Base-by-base conservation (phyloP, 2,888 invertebrate genomes). In the Campaea margaritaria region DNA sequence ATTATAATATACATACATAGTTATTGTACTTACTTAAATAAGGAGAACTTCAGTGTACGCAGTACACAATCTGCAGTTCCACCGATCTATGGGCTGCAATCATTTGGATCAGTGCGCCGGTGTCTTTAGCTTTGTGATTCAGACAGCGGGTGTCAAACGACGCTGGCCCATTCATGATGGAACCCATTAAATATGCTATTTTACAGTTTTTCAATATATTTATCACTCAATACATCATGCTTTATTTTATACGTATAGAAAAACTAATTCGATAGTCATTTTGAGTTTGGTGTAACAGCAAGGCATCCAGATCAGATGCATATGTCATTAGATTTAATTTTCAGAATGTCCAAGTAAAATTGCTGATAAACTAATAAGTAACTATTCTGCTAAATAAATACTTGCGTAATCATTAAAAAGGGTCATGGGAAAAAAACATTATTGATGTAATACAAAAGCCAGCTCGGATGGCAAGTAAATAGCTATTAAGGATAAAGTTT, bases 21-120 rank as follows among this genome's bases (percentile, higher is more conserved):
- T 76, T 74, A 75, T 79, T 83, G 82, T 83, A 85, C 85, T 82
- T 84, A 85, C 85, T 81, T 79, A 73, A 59, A 74, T 75, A 73
- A 79, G 77, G 75, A 81, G 59, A 62, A 53, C 10, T 56, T 51
- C 38, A 60, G 67, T 65, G 65, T 65, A 69, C 67, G 62, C 62
- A 64, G 67, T 69, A 69, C 67, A 67, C 65, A 65, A 50, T 55
- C 45, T 46, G 63, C 9, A 49, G 45, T 43, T 50, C 53, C 61
- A 45, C 54, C 14, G 41, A 51, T 58, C 34, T 27, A 47, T 36
- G 36, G 54, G 45, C 28, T 11, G 48, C 38, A 47, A 44, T 43
- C 15, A 38, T 39, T 39, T 21, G 7, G 34, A 45, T n/a, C 11
- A 31, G n/a, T 28, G 12, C 38, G 13, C 16, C 15, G n/a, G 41